A percentile compares a stretch with the other conserved stretches of the same genome.
Evolutionary conservation across 2,888 invertebrate species (phyloP).

Genomic region (Serrognathus titanus): DNA sequence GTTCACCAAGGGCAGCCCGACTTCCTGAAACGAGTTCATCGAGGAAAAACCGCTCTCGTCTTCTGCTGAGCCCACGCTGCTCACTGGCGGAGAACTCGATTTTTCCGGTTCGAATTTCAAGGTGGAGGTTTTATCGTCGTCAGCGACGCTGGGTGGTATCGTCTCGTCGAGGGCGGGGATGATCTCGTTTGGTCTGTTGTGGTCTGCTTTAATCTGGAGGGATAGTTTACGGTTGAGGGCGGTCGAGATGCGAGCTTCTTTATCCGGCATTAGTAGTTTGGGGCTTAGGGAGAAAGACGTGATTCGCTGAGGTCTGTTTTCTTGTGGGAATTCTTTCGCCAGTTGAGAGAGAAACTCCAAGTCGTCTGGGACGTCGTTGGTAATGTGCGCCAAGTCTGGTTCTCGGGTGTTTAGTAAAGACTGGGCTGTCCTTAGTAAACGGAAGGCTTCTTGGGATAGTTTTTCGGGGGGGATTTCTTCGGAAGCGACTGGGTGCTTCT

Average conservation of each 20-base stretch:
- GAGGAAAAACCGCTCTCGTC: slow-evolving; percentile 85
- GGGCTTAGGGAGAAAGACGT: slow-evolving; percentile 42
- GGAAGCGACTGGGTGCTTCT: slow-evolving; percentile 42
- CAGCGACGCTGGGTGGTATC: slow-evolving; percentile 31
- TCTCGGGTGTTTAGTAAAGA: slow-evolving; percentile 62
- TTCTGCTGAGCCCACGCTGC: slow-evolving; percentile 54
- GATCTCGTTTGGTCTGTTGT: no score
- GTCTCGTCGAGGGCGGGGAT: slow-evolving; percentile 41
- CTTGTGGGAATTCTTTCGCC: slow-evolving; percentile 43
- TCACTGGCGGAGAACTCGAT: slow-evolving; percentile 30
- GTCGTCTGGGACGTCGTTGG: slow-evolving; percentile 34
- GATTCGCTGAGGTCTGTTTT: slow-evolving; percentile 34
- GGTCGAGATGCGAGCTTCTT: slow-evolving; percentile 35
- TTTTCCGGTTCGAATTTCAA: slow-evolving; percentile 25
- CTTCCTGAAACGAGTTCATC: slow-evolving; percentile 80
- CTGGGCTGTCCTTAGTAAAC: slow-evolving; percentile 62
- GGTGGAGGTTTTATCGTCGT: slow-evolving; percentile 17
- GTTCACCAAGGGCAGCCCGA: slow-evolving; percentile 61
- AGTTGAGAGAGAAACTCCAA: slow-evolving; percentile 44
- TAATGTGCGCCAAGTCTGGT: slow-evolving; percentile 53
- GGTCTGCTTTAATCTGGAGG: slow-evolving; percentile 37
- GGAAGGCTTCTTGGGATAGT: slow-evolving; percentile 63
- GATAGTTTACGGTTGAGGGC: slow-evolving; percentile 44
- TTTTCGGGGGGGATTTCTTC: slow-evolving; percentile 60
- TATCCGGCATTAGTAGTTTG: slow-evolving; percentile 39